Evolutionary conservation across 2,113 vertebrate genomes (phyloP), one percentile per base, ranked within the genome.

Genomic region (Nestor notabilis): DNA sequence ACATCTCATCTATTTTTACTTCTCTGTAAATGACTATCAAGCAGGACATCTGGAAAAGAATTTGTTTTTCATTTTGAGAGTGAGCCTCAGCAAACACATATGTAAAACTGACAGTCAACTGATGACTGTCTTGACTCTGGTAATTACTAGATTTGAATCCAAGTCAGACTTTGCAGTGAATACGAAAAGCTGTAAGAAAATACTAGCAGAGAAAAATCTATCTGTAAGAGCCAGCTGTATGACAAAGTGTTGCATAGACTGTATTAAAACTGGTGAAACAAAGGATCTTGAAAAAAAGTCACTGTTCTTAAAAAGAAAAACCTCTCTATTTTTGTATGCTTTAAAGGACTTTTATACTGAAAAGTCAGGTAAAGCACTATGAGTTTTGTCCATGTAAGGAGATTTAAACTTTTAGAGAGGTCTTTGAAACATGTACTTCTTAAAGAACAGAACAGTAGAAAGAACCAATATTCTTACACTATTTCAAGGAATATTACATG

Each of bases 81-180:
- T 35, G 11, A 96, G 46, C 64, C 60, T 86, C 53, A 93, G 66
- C 71, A 92, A 94, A 86, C 33, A 49, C 44, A 50, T 47, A 85
- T 8, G 13, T 63, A 94, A 92, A 94, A 88, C 53, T 72, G 71
- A 63, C n/a, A 87, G 83, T 70, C 35, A 78, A 58, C 78, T 72
- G 63, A 88, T 85, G 39, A 66, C 39, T 88, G 79, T 41, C 61
- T 69, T 88, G 63, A 93, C 75, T 90, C 47, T 29, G 6, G 47
- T 80, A 96, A 94, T 95, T 95, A 88, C 63, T 37, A 70, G 82
- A 86, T 94, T 83, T 86, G 68, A 94, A 96, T 81, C 82, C 71
- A 77, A 90, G 46, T 89, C 83, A 91, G 81, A 80, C 8, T 88
- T 72, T 20, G 5, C 53, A 91, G 31, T n/a, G 41, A 79, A 44